Evolutionary conservation across 2,888 invertebrate genomes (phyloP).

Genomic region (Dryocosmus kuriphilus): DNA sequence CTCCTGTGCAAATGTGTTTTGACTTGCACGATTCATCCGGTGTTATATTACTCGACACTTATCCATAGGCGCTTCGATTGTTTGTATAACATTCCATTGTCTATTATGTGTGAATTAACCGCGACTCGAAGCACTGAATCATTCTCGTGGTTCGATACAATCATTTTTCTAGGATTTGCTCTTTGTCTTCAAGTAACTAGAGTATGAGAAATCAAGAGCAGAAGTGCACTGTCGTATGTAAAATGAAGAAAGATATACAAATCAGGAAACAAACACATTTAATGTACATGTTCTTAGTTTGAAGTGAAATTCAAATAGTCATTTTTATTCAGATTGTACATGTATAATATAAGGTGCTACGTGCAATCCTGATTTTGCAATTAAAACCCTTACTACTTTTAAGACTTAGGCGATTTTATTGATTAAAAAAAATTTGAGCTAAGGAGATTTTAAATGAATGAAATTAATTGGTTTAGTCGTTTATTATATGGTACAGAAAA

Average conservation of each 20-base stretch:
- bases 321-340: too few relatives aligned
- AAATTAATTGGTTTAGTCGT: too few relatives aligned
- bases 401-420: too few relatives aligned
- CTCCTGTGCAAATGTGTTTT: conserved; percentile 54
- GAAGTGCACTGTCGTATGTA: not conserved
- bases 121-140: conserved; percentile 45
- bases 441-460: too few relatives aligned
- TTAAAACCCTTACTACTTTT: too few relatives aligned
- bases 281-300: too few relatives aligned
- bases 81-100: conserved; percentile 74
- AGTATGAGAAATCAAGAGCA: conserved; percentile 13
- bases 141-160: conserved; percentile 42
- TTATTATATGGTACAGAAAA: too few relatives aligned
- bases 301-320: too few relatives aligned
- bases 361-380: too few relatives aligned
- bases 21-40: conserved; percentile 60
- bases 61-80: conserved; percentile 63
- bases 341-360: too few relatives aligned
- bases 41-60: conserved; percentile 54
- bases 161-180: conserved; percentile 27
- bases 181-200: conserved; percentile 17
- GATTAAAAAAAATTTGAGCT: too few relatives aligned
- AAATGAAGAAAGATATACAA: not conserved
- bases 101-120: conserved; percentile 56
- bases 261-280: too few relatives aligned